Conservation (phyloP, 2,888 invertebrate species). For the Lasioglossum vierecki region DNA sequence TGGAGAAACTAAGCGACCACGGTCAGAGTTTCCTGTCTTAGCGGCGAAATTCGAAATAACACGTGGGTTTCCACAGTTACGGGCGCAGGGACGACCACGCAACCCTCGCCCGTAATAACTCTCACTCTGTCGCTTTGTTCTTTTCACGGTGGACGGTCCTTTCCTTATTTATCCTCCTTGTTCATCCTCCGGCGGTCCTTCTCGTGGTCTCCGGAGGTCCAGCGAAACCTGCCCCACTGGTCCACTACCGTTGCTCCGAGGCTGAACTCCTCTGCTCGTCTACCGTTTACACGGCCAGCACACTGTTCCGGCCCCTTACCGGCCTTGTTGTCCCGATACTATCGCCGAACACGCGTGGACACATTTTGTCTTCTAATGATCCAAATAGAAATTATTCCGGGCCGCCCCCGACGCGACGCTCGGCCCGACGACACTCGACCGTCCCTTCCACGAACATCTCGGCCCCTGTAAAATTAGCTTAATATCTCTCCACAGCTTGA, state of each 20-base stretch:
- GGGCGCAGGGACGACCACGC: conserved; percentile 56
- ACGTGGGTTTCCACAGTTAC: conserved; percentile 58
- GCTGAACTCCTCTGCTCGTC: conserved; percentile 56
- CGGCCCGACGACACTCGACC: conserved; percentile 47
- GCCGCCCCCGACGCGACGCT: conserved; percentile 54
- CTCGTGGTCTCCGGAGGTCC: conserved; percentile 57
- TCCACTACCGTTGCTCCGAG: conserved; percentile 58
- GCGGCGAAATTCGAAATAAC: conserved; percentile 37
- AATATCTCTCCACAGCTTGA: conserved; percentile 7
- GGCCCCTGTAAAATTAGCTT: conserved; percentile 33
- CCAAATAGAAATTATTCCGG: conserved; percentile 75
- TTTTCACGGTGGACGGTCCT: conserved; percentile 8
- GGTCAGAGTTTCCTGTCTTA: conserved; percentile 45
- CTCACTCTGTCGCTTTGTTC: conserved; percentile 40
- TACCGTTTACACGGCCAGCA: conserved; percentile 73
- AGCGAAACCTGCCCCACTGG: conserved; percentile 69
- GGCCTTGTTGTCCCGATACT: conserved; percentile 69
- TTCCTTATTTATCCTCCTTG: conserved; percentile 13
- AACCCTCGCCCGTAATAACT: conserved; percentile 68
- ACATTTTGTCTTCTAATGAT: conserved; percentile 78
- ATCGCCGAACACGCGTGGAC: conserved; percentile 72
- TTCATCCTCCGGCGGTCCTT: conserved; percentile 26
- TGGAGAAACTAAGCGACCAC: background rate
- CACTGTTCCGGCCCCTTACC: conserved; percentile 63
- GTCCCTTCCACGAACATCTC: conserved; percentile 30